Evolutionary conservation across 2,113 vertebrate species (phyloP), one percentile per base, ranked within the genome.

Genomic region (Chlorocebus sabaeus): DNA sequence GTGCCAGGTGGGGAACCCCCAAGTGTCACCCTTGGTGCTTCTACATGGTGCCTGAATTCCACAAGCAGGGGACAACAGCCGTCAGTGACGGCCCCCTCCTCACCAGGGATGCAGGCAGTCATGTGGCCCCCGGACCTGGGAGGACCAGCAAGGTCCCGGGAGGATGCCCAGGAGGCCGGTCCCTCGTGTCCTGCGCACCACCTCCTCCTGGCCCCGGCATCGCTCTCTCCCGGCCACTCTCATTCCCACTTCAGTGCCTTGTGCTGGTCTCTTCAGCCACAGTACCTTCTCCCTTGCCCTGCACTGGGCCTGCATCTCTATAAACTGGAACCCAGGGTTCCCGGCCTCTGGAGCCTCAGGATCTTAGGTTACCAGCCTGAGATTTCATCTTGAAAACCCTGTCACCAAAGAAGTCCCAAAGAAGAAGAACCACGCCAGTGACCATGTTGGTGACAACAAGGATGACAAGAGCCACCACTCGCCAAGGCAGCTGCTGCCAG

Each of bases 61-160:
- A 25, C 14, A 16, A 57, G 20, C 76, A 90, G 20, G 30, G 72
- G 43, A 72, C 25, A 1, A 38, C n/a, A 23, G 59, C n/a, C 9
- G 40, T 16, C n/a, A 17, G 40, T 16, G 3, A 16, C 8, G 3
- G 14, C 70, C 81, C 72, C 16, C 38, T 22, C 25, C 23, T 40
- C 8, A 16, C 10, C n/a, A 76, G 48, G 35, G 50, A 14, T 0
- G 11, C 6, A 11, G 0, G 1, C 16, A 55, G 45, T 75, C 5
- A 0, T 6, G n/a, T 2, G 12, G n/a, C n/a, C 5, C n/a, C 10
- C 2, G 0, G 20, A 20, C 1, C 38, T 1, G 75, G 12, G 48
- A 45, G n/a, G 61, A n/a, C 43, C 84, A 14, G 5, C 48, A 0
- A 48, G 32, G 45, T 38, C 2, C n/a, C 13, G 23, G 38, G 35